Percentiles rank a stretch among this genome's conserved stretches.
Conservation (phyloP, 1,140 invertebrate species). For the Tenebrio molitor region DNA sequence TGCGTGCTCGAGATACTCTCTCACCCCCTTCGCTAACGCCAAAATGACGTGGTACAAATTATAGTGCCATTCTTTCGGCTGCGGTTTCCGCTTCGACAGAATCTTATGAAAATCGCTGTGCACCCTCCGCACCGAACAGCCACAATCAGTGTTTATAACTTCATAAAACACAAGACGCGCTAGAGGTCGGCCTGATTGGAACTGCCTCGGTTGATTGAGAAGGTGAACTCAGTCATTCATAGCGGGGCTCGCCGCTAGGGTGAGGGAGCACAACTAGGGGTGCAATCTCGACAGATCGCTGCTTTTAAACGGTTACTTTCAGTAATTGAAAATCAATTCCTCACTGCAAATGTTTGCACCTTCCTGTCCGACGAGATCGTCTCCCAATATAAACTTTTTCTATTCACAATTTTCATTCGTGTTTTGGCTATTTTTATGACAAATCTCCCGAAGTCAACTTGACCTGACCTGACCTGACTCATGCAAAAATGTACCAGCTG, state of each 20-base stretch:
- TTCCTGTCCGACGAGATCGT: too few relatives aligned
- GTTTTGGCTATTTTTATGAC: too few relatives aligned
- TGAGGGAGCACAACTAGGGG: not conserved
- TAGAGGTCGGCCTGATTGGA: constrained; percentile 9
- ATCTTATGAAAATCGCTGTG: constrained; percentile 11
- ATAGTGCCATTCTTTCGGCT: constrained; percentile 32
- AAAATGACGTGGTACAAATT: constrained; percentile 42
- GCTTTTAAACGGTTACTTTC: constrained; percentile 21
- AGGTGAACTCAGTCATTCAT: constrained; percentile 35
- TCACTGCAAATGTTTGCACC: constrained; percentile 2
- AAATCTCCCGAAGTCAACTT: too few relatives aligned
- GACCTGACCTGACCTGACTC: too few relatives aligned
- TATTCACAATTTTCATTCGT: too few relatives aligned
- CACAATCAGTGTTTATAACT: constrained; percentile 44
- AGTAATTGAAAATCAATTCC: constrained; percentile 39
- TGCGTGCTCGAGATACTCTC: constrained; percentile 44
- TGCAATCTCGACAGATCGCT: not conserved
- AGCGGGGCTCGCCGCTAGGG: not conserved
- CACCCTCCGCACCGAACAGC: not conserved
- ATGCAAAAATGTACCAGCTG: too few relatives aligned
- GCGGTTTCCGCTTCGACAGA: constrained; percentile 6
- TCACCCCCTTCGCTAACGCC: constrained; percentile 29
- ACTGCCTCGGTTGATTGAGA: constrained; percentile 11
- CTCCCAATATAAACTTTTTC: too few relatives aligned
- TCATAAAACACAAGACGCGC: constrained; percentile 40